Evolutionary conservation across 2,888 invertebrate genomes (phyloP), one percentile per base, ranked within the genome.

Genomic region (Lasioglossum marginatum): DNA sequence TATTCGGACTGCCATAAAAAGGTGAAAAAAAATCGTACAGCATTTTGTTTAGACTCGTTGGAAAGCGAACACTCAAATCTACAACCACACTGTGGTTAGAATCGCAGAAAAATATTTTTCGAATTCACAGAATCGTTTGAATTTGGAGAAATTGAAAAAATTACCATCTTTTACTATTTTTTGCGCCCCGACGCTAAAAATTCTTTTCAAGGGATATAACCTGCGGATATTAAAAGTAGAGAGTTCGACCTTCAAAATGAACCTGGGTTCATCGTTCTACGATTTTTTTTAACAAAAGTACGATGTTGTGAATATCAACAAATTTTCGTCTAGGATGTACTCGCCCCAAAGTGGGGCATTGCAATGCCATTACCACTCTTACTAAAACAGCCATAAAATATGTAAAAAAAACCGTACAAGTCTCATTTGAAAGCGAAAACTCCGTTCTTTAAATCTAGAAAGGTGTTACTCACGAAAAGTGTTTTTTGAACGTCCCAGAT

Each of bases 171-270:
- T 52, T 0, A 52, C 23, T 23, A 2, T 23, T 2, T 2, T 0
- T 8, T 23, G 2, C 3, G n/a, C 4, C 2, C 14, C 3, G 52
- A 52, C 0, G 52, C 8, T 8, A 27, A 27, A 10, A n/a, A 1
- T 14, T 60, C 0, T 52, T 52, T 1, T 23, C 0, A 0, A 2
- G 0, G 3, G 0, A 52, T 8, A 23, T 52, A 1, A 23, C 52
- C 19, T 23, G 2, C 0, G 52, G 8, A 23, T 3, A 0, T 52
- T 23, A 23, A 8, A 52, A 23, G 8, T 2, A 0, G n/a, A 12
- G 14, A 10, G 0, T 27, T 4, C 10, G 0, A 1, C 0, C 27
- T 27, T 60, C 27, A n/a, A 60, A 14, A 60, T 27, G 14, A 60
- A 27, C 10, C 27, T 0, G 14, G 4, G 4, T 1, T 10, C 5